Base-by-base conservation (phyloP, 2,888 invertebrate species). In the Endomychus coccineus region DNA sequence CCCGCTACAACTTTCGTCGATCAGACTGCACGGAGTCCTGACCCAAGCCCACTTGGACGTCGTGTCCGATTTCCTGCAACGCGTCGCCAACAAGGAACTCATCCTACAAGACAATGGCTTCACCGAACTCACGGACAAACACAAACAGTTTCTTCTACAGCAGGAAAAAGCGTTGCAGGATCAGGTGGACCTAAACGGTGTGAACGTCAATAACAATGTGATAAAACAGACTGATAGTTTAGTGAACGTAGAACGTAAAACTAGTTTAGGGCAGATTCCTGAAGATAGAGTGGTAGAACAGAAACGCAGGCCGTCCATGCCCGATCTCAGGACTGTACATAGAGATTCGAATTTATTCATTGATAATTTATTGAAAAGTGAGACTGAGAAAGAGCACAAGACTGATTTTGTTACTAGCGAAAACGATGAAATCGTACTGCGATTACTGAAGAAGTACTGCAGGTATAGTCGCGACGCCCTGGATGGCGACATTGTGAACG, bases 41-140 rank as follows among this genome's bases (percentile, higher is more conserved):
- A 78, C 78, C 16, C 74, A 76, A 52, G 77, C 77, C 30, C 78
- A 78, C 54, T 76, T 77, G 68, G 73, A 75, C 36, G 76, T 77
- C 39, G 75, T 78, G 34, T 72, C 76, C 39, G 75, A 78, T 59
- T 77, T 79, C 60, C 69, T 79, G 52, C 71, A 75, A 44, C 71
- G 75, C 63, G 75, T 78, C 36, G 74, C 77, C 45, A 77, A 77
- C 51, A 77, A 76, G 46, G 73, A 74, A 40, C 70, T 79, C 42
- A 73, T 78, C 44, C 66, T 78, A 37, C 76, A 67, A 66, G 60
- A 66, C 34, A 59, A 65, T 48, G 62, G 63, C 17, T 64, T 66
- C 50, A 55, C 57, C 13, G 66, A 66, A 44, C 54, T 67, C 36
- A 66, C 64, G 27, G 66, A 65, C 19, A 54, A 61, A 36, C 65